Percentiles rank a stretch among this genome's conserved stretches.
These are phyloP conservation scores for Muschampia plurimacula DNA, from an alignment of 2,888 invertebrate species.

Conservation along the genomic window DNA sequence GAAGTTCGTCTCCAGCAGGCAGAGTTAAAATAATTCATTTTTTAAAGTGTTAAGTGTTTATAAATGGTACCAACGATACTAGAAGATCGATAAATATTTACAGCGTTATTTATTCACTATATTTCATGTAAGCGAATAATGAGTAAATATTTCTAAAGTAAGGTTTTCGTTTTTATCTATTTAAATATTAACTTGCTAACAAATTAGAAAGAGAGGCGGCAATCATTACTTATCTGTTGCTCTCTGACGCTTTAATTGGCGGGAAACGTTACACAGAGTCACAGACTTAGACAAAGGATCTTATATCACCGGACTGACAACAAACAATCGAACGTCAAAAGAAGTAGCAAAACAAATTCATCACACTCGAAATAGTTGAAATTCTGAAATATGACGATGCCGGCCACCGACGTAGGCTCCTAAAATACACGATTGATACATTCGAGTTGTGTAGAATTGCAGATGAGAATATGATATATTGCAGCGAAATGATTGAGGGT, in stretches of 20 bases:
- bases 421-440: conserved; percentile 46
- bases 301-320: conserved; percentile 37
- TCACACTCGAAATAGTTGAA: conserved; percentile 48
- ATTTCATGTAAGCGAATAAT: too few relatives aligned
- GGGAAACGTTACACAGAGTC: conserved; percentile 22
- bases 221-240: neutral
- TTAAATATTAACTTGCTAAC: too few relatives aligned
- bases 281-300: conserved; percentile 37
- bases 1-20: too few relatives aligned
- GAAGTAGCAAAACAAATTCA: conserved; percentile 31
- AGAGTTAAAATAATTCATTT: too few relatives aligned
- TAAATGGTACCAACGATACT: too few relatives aligned
- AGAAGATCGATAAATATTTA: too few relatives aligned
- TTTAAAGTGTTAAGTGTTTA: too few relatives aligned
- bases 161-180: too few relatives aligned
- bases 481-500: conserved; percentile 27
- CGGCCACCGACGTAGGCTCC: conserved; percentile 38
- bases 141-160: too few relatives aligned
- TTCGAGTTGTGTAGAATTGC: conserved; percentile 29
- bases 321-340: conserved; percentile 39
- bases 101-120: too few relatives aligned
- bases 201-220: neutral
- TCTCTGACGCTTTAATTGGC: conserved; percentile 35
- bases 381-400: conserved; percentile 37
- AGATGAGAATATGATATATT: conserved; percentile 30